phyloP scores from a whole-genome alignment of 2,888 invertebrate genomes.

The Athalia cordata region DNA sequence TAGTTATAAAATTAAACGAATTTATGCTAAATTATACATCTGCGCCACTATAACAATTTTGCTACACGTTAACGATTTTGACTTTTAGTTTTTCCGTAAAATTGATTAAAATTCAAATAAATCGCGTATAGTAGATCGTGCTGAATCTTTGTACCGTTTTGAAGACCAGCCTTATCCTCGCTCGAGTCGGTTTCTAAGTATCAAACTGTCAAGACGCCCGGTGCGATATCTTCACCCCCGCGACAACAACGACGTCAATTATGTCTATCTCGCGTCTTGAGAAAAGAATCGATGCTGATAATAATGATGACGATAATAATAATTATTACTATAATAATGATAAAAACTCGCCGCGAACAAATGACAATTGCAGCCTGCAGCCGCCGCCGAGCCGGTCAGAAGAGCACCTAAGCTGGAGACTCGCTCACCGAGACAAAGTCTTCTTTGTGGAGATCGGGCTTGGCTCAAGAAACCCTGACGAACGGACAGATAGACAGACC shows the following conservation, averaged over 20 bases:
- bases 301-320: not conserved
- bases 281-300: not conserved
- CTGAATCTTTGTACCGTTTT: not conserved
- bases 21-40: not conserved
- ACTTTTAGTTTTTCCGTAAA: not conserved
- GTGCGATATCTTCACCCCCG: slow-evolving; percentile 19
- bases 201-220: not conserved
- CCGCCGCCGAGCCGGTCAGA: not conserved
- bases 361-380: slow-evolving; percentile 42
- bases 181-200: slow-evolving; percentile 30
- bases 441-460: slow-evolving; percentile 59
- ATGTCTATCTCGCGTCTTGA: slow-evolving; percentile 2
- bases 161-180: slow-evolving; percentile 20
- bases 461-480: slow-evolving; percentile 38
- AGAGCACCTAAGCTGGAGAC: slow-evolving; percentile 47
- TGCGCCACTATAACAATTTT: not conserved
- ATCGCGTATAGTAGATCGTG: not conserved
- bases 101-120: not conserved
- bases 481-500: slow-evolving; percentile 35
- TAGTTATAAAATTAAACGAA: slow-evolving; percentile 22
- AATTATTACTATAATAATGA: slow-evolving; percentile 5
- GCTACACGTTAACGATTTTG: not conserved
- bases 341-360: slow-evolving; percentile 40
- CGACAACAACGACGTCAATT: slow-evolving; percentile 35
- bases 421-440: slow-evolving; percentile 63